Percentiles rank a stretch among this genome's conserved stretches.
phyloP scores from a whole-genome alignment of 2,113 vertebrate species.

The Coreoperca whiteheadi region DNA sequence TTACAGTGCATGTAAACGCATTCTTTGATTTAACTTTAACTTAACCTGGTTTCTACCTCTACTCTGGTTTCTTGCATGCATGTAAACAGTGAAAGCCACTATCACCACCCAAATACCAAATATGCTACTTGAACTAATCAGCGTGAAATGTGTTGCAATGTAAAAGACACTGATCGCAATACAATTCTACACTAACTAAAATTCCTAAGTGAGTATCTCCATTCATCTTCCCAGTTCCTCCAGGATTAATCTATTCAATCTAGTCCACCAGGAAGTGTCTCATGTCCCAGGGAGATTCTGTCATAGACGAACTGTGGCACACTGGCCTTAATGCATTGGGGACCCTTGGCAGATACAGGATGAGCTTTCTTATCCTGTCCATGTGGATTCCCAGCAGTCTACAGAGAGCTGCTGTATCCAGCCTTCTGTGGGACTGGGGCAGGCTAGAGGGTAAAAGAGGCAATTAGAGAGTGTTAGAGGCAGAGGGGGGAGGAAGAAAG shows the following conservation, averaged over 20 bases:
- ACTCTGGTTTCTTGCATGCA: not conserved
- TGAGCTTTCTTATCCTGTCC: slow-evolving; percentile 62
- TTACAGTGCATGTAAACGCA: not conserved
- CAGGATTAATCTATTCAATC: slow-evolving; percentile 50
- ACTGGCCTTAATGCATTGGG: slow-evolving; percentile 63
- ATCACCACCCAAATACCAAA: slow-evolving; percentile 9
- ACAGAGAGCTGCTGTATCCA: slow-evolving; percentile 63
- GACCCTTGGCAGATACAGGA: slow-evolving; percentile 45
- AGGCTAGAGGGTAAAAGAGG: slow-evolving; percentile 68
- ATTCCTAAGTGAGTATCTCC: slow-evolving; percentile 35
- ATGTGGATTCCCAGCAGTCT: slow-evolving; percentile 58
- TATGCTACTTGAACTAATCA: not conserved
- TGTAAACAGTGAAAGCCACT: not conserved
- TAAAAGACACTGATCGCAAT: slow-evolving; percentile 4
- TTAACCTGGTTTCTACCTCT: slow-evolving; percentile 21
- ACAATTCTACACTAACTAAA: slow-evolving; percentile 7
- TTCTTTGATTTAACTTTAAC: not conserved
- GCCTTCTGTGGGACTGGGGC: slow-evolving; percentile 48
- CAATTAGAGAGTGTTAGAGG: slow-evolving; percentile 73
- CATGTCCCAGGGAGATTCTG: slow-evolving; percentile 63
- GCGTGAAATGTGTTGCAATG: not conserved
- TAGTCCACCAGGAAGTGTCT: slow-evolving; percentile 54
- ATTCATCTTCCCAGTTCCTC: slow-evolving; percentile 44
- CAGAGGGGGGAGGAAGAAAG: slow-evolving; percentile 27
- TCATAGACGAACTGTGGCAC: slow-evolving; percentile 56